Percentiles rank a stretch among this genome's conserved stretches.
phyloP scores from a whole-genome alignment of 2,888 invertebrate species.

The Hyppa rectilinea region DNA sequence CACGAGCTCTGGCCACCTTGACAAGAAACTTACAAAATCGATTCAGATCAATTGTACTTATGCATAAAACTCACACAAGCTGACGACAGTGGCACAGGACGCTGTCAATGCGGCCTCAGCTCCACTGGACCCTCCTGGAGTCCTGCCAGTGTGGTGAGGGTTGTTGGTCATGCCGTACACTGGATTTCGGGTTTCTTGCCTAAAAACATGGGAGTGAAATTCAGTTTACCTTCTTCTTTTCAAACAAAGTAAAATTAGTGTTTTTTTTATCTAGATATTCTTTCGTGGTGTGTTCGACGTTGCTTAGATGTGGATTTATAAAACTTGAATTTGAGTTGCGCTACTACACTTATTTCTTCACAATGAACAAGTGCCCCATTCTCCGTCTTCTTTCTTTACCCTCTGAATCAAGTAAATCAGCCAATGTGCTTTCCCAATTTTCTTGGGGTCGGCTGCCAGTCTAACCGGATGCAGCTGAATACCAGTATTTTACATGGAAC shows the following conservation, averaged over 20 bases:
- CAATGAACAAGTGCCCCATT: too few relatives aligned
- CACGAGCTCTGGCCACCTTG: too few relatives aligned
- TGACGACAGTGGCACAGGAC: conserved; percentile 95
- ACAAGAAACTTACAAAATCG: background rate
- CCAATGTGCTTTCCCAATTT: too few relatives aligned
- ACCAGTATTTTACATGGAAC: too few relatives aligned
- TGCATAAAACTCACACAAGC: conserved; percentile 92
- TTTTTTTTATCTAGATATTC: background rate
- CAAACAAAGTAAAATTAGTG: background rate
- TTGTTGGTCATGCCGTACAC: conserved; percentile 97
- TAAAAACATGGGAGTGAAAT: conserved; percentile 53
- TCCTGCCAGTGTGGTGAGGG: conserved; percentile 96
- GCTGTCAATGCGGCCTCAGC: conserved; percentile 95
- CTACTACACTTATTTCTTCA: background rate
- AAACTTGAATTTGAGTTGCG: background rate
- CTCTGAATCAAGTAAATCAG: too few relatives aligned
- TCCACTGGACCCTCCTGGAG: conserved; percentile 98
- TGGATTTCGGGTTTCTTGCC: conserved; percentile 96
- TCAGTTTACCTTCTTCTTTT: background rate
- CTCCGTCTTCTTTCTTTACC: too few relatives aligned
- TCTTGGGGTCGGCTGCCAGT: too few relatives aligned
- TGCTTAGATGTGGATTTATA: background rate
- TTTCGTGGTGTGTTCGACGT: background rate
- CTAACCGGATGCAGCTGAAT: too few relatives aligned
- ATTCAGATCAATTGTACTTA: too few relatives aligned